A percentile compares a stretch with the other conserved stretches of the same genome.
These are phyloP conservation scores for Tokudaia tokunoshimensis DNA, from an alignment of 2,797 vertebrate species.

Conservation along the genomic window DNA sequence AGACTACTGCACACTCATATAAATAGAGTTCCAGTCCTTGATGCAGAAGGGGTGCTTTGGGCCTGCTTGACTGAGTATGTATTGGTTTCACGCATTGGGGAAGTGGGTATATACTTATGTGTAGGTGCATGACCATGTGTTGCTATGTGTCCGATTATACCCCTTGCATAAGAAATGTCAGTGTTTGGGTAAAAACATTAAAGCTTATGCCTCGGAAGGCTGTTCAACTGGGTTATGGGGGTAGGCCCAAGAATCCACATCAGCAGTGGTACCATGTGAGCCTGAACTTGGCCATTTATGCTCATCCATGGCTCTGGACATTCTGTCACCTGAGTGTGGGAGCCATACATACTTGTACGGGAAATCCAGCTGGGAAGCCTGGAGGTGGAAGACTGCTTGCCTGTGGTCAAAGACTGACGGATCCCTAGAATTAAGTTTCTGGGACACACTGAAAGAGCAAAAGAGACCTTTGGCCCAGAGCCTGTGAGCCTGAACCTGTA, in stretches of 20 bases:
- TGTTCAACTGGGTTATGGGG: background rate
- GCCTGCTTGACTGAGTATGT: background rate
- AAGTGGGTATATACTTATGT: background rate
- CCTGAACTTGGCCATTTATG: too few relatives aligned
- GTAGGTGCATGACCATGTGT: background rate
- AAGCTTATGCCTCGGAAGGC: background rate
- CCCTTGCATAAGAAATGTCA: background rate
- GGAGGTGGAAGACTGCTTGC: too few relatives aligned
- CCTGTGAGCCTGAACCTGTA: too few relatives aligned
- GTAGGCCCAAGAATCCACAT: background rate
- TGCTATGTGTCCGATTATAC: background rate
- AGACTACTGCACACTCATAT: background rate
- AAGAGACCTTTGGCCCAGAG: too few relatives aligned
- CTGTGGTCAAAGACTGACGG: too few relatives aligned
- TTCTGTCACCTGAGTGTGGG: too few relatives aligned
- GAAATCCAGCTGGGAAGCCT: too few relatives aligned
- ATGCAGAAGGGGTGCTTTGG: background rate
- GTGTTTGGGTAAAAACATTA: background rate
- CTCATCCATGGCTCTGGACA: too few relatives aligned
- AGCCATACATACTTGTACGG: too few relatives aligned
- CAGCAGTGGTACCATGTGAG: too few relatives aligned
- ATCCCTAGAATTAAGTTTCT: too few relatives aligned
- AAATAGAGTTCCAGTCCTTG: background rate
- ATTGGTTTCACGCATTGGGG: background rate
- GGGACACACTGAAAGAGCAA: too few relatives aligned